Conservation (phyloP, 1,140 invertebrate species). For the Megathymus violae region DNA sequence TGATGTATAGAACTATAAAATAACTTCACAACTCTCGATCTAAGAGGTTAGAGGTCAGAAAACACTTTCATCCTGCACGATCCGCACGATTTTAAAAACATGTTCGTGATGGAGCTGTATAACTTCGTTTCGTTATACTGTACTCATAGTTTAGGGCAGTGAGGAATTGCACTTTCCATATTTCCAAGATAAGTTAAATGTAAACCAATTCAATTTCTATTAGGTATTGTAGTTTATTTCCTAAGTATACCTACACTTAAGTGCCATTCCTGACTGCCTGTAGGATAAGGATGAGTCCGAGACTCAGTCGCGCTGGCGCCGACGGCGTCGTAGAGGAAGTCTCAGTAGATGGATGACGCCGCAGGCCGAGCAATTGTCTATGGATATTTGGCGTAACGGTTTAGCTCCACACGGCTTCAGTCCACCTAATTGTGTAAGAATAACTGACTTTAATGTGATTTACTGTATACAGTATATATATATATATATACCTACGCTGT, state of each 20-base stretch:
- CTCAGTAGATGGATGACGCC: conserved; percentile 65
- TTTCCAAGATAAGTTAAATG: conserved; percentile 13
- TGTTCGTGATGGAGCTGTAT: too few species aligned
- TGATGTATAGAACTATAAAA: too few species aligned
- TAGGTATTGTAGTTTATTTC: conserved; percentile 3
- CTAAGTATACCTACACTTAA: conserved; percentile 37
- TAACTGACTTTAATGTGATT: too few species aligned
- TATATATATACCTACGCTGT: too few species aligned
- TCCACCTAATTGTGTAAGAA: conserved; percentile 40
- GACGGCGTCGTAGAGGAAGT: conserved; percentile 30
- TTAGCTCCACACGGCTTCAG: conserved; percentile 35
- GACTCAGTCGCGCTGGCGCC: conserved; percentile 27
- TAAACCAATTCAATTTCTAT: too few species aligned
- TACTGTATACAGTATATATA: too few species aligned
- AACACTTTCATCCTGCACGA: too few species aligned
- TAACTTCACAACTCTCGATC: too few species aligned
- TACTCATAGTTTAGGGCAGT: too few species aligned
- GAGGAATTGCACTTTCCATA: conserved; percentile 61
- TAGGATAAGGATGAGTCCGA: conserved; percentile 43
- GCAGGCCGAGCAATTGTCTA: conserved; percentile 58
- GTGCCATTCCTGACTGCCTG: conserved; percentile 69
- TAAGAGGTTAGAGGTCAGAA: too few species aligned
- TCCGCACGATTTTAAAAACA: too few species aligned
- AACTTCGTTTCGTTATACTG: too few species aligned
- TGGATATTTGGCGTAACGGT: conserved; percentile 56